Conservation (phyloP, 2,888 invertebrate genomes). For the Clostera curtula region DNA sequence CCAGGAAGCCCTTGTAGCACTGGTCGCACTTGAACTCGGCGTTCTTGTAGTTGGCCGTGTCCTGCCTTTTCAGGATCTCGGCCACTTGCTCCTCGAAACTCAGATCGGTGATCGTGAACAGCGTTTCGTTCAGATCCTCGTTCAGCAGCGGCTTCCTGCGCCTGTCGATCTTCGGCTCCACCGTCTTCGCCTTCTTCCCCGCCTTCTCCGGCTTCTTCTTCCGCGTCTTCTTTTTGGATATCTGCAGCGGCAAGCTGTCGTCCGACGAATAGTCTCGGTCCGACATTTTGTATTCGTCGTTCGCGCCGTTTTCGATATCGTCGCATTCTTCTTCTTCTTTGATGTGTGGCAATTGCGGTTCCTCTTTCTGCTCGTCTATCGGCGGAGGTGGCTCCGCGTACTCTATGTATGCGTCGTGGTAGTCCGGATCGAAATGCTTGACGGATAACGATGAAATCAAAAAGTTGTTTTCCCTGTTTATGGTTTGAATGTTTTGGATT, state of each 20-base stretch:
- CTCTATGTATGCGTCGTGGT: conserved; percentile 24
- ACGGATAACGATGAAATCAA: conserved; percentile 23
- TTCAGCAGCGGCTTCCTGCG: conserved; percentile 54
- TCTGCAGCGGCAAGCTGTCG: conserved; percentile 40
- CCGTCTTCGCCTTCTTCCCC: conserved; percentile 6
- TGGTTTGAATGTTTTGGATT: conserved; percentile 29
- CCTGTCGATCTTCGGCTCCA: conserved; percentile 47
- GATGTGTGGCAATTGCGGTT: background rate
- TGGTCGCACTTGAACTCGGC: conserved; percentile 49
- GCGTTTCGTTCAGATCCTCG: conserved; percentile 49
- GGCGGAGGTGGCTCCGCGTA: conserved; percentile 2
- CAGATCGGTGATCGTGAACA: conserved; percentile 51
- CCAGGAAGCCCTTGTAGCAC: conserved; percentile 58
- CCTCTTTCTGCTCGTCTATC: background rate
- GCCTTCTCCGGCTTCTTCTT: conserved; percentile 10
- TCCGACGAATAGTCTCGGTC: conserved; percentile 37
- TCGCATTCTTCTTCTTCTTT: background rate
- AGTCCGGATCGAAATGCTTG: conserved; percentile 22
- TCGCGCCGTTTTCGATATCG: conserved; percentile 14
- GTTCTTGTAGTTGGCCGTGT: conserved; percentile 53
- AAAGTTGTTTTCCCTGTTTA: conserved; percentile 33
- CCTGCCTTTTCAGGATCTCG: conserved; percentile 52
- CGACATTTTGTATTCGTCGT: conserved; percentile 12
- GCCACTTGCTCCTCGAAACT: conserved; percentile 52
- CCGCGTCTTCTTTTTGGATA: conserved; percentile 25